Evolutionary conservation across 30 jellyfish, hydroid and myxozoan species (phyloP), one percentile per base, ranked within the genome.

Genomic region (Aurelia sp.): DNA sequence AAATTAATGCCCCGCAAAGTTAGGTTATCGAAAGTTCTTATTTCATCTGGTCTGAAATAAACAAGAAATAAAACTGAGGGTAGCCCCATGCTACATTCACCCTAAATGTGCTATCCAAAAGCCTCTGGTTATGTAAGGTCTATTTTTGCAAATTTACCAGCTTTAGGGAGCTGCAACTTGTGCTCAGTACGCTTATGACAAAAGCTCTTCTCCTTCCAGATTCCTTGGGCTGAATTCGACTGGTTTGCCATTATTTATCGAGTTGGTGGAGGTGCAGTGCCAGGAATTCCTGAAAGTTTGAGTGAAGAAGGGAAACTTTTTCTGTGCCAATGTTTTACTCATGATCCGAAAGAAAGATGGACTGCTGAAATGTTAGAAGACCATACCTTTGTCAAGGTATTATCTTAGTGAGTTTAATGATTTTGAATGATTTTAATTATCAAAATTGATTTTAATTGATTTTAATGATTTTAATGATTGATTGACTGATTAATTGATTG

Each of bases 271-370:
- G 98, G 98, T 5, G 87, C 89, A 18, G 35, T 17, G 52, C 98
- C 98, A 5, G 86, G 44, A 12, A 88, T 88, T 13, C 98, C 98
- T 12, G 98, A 93, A 17, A 59, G 69, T 55, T 73, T 93, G 44
- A 93, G 97, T 62, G 98, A 93, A n/a, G 98, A 93, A 82, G 98
- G 98, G 19, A 82, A 84, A 64, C 91, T 88, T 44, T 93, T 93
- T 53, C 67, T 93, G 71, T 15, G 12, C 23, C 82, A 79, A 44
- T 93, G 98, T 77, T 93, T 93, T 61, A 33, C 57, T 6, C 87
- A 31, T 53, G 97, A 93, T 66, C 94, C 89, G 27, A 74, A 74
- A 51, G 83, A 73, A 40, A 64, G 98, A 62, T 82, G 94, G 94
- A 81, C 97, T n/a, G 97, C 97, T 17, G 92, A 88, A 15, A 82